A percentile compares a stretch with the other conserved stretches of the same genome.
phyloP scores from a whole-genome alignment of 2,113 vertebrate species.

The Monopterus albus region DNA sequence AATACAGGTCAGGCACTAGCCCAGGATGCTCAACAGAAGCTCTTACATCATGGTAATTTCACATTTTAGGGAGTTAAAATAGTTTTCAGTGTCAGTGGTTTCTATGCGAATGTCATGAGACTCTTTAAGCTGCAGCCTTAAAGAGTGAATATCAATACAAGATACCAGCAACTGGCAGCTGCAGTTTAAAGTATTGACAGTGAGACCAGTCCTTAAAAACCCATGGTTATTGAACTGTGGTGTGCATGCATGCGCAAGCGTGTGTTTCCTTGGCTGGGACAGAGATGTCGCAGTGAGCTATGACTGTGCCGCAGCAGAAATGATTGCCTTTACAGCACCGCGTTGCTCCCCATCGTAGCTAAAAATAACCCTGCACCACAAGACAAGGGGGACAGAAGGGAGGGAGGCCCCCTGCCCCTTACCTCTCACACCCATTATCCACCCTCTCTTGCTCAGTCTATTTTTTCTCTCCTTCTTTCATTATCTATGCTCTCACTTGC shows the following conservation, averaged over 20 bases:
- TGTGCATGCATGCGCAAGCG: conserved; percentile 3
- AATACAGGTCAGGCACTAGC: background rate
- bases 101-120: background rate
- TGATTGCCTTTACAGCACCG: conserved; percentile 78
- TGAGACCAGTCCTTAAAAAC: conserved; percentile 3
- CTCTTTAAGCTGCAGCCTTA: background rate
- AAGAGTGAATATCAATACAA: background rate
- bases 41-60: background rate
- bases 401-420: conserved; percentile 34
- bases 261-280: conserved; percentile 45
- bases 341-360: conserved; percentile 70
- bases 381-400: conserved; percentile 61
- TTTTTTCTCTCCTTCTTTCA: conserved; percentile 50
- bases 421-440: conserved; percentile 50
- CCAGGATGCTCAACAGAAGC: background rate
- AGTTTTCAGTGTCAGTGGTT: background rate
- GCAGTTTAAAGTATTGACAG: conserved; percentile 2
- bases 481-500: conserved; percentile 31
- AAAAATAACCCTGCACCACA: conserved; percentile 80
- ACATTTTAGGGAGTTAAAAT: background rate
- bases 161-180: background rate
- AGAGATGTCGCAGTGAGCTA: conserved; percentile 67
- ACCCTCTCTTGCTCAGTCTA: conserved; percentile 42
- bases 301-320: conserved; percentile 69
- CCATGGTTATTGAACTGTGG: background rate